Percentiles rank a stretch among this genome's conserved stretches.
These are phyloP conservation scores for Zosterops pallidus DNA, from an alignment of 2,113 vertebrate genomes.

Conservation along the genomic window DNA sequence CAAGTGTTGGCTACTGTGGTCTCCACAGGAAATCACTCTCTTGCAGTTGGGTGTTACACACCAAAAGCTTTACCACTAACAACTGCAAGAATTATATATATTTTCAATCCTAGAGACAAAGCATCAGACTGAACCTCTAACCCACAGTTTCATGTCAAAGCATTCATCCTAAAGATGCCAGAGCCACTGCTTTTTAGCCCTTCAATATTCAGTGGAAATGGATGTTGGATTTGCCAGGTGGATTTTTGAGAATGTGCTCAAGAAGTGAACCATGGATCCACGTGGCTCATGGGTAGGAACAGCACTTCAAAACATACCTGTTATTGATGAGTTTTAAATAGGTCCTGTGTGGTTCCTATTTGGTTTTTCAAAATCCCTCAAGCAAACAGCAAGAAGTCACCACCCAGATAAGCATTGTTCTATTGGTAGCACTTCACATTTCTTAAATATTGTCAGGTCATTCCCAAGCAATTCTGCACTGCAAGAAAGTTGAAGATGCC, in stretches of 20 bases:
- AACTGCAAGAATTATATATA: rapidly evolving
- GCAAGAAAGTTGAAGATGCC: background rate
- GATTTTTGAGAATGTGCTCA: background rate
- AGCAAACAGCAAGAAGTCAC: background rate
- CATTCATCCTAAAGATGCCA: background rate
- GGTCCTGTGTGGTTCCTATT: background rate
- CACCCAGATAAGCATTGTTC: background rate
- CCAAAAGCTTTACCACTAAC: background rate
- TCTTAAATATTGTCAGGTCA: background rate
- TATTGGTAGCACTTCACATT: background rate
- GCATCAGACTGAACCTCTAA: background rate
- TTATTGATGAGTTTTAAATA: background rate
- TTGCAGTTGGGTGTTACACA: background rate
- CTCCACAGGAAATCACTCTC: background rate
- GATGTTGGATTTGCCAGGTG: background rate
- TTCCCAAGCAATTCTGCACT: background rate
- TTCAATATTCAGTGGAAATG: background rate
- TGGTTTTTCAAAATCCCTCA: background rate
- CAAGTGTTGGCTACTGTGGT: background rate
- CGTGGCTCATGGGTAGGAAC: background rate
- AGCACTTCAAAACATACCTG: background rate
- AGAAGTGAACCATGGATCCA: background rate
- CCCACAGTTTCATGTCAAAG: background rate
- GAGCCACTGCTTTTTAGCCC: background rate
- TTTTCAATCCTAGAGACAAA: background rate